phyloP scores from a whole-genome alignment of 64 coral and sea anemone genomes.

The Hydrozoanthus tunicans region DNA sequence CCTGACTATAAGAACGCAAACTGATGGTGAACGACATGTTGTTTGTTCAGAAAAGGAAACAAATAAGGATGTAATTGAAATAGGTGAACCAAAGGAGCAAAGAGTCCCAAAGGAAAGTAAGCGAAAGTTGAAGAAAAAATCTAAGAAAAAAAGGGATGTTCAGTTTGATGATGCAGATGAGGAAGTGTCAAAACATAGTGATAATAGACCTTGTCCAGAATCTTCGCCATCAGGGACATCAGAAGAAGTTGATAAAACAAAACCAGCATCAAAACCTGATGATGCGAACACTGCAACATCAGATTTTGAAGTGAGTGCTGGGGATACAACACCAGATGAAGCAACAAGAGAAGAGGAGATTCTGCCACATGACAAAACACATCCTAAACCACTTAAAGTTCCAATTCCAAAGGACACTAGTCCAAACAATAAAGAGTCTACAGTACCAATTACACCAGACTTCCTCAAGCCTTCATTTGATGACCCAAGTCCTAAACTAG shows the following conservation, averaged over 20 bases:
- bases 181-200: neutral
- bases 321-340: neutral
- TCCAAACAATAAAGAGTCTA: neutral
- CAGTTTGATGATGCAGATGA: constrained; percentile 24
- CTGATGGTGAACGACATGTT: neutral
- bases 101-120: neutral
- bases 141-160: neutral
- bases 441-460: constrained; percentile 25
- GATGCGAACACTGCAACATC: neutral
- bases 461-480: constrained; percentile 25
- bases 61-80: neutral
- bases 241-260: neutral
- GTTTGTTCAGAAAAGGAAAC: neutral
- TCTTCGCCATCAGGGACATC: neutral
- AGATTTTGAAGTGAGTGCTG: neutral
- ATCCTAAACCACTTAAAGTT: constrained; percentile 38
- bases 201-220: neutral
- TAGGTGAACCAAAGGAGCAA: neutral
- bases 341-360: neutral
- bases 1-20: neutral
- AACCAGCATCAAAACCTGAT: neutral
- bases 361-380: neutral
- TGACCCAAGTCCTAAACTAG: constrained; percentile 39
- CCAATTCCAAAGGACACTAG: neutral
- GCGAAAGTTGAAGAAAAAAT: neutral